These are phyloP conservation scores for Tautogolabrus adspersus DNA, from an alignment of 2,113 vertebrate species.

Conservation along the genomic window DNA sequence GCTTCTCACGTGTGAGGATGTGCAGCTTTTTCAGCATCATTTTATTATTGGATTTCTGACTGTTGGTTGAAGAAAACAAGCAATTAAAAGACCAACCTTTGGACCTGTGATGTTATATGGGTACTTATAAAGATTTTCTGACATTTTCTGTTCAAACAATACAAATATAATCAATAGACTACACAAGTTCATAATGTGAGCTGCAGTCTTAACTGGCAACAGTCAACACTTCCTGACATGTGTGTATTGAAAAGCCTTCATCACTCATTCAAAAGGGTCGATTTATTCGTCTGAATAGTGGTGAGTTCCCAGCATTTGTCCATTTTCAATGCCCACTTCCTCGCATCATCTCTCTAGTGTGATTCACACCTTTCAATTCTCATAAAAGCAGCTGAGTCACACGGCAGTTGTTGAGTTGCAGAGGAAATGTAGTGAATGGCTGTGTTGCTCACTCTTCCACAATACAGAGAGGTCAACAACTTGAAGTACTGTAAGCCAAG, in stretches of 20 bases:
- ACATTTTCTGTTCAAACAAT: background rate
- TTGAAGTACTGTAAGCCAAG: background rate
- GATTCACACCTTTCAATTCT: conserved; percentile 46
- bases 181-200: background rate
- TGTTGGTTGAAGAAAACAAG: background rate
- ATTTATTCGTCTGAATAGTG: conserved; percentile 31
- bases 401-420: background rate
- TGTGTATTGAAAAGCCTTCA: conserved; percentile 11
- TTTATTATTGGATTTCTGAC: background rate
- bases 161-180: background rate
- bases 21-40: background rate
- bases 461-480: conserved; percentile 16
- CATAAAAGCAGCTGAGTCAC: conserved; percentile 53
- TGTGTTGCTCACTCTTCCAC: background rate
- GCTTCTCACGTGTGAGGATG: background rate
- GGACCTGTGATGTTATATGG: background rate
- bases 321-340: conserved; percentile 24
- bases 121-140: background rate
- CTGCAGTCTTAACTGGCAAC: conserved; percentile 6
- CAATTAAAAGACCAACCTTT: background rate
- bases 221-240: background rate
- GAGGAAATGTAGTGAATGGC: conserved; percentile 16
- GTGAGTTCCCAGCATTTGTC: conserved; percentile 28
- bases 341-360: conserved; percentile 20
- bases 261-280: background rate